Percentiles rank a stretch among this genome's conserved stretches.
Evolutionary conservation across 2,797 vertebrate genomes (phyloP).

Genomic region (Menidia menidia): DNA sequence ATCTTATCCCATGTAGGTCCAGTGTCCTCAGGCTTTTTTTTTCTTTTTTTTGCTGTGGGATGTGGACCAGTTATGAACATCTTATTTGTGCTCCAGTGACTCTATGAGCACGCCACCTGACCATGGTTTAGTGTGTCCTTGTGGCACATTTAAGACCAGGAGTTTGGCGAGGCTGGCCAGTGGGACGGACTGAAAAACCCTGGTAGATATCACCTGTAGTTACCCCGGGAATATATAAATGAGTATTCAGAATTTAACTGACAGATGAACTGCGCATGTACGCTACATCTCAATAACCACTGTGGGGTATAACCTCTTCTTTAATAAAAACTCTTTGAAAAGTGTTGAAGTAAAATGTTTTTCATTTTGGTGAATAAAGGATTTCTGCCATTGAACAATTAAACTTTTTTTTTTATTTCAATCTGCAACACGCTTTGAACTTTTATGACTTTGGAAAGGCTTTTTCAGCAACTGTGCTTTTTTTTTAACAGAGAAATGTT

Average conservation of each 20-base stretch:
- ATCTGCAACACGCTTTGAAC: background rate
- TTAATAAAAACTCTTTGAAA: background rate
- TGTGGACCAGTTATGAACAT: conserved; percentile 66
- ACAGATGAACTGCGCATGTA: background rate
- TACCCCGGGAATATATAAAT: conserved; percentile 9
- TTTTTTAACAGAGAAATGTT: background rate
- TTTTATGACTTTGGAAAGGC: background rate
- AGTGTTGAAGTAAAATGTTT: background rate
- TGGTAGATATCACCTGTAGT: conserved; percentile 35
- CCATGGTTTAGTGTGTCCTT: conserved; percentile 73
- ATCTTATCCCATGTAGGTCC: conserved; percentile 74
- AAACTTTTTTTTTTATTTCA: background rate
- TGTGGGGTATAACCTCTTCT: no score
- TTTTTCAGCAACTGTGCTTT: background rate
- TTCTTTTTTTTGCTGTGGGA: conserved; percentile 36
- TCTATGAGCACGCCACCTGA: conserved; percentile 75
- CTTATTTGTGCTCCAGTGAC: conserved; percentile 76
- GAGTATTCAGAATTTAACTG: background rate
- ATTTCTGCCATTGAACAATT: no score
- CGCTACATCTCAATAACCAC: no score
- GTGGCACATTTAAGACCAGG: conserved; percentile 56
- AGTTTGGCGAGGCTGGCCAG: conserved; percentile 46
- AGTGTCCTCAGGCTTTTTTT: conserved; percentile 66
- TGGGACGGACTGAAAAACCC: conserved; percentile 36
- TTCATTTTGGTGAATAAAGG: background rate